Evolutionary conservation across 2,797 vertebrate genomes (phyloP).

Genomic region (Hylomyscus alleni): DNA sequence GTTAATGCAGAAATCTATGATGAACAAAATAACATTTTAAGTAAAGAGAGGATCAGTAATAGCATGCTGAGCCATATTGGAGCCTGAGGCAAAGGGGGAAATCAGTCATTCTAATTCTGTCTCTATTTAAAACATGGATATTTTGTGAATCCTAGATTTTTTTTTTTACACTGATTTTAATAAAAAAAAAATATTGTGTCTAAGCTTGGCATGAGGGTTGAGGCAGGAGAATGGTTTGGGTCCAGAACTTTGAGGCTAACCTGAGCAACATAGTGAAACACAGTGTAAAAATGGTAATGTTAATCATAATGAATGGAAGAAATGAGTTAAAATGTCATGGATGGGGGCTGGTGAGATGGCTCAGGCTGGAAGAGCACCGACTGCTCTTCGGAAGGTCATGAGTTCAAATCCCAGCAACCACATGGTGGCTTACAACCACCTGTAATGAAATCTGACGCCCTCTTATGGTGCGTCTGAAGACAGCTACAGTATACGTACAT

Average conservation of each 20-base stretch:
- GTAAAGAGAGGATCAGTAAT: slow-evolving; percentile 3
- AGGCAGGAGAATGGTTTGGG: neutral
- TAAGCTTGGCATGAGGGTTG: neutral
- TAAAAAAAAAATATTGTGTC: neutral
- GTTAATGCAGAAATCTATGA: slow-evolving; percentile 33
- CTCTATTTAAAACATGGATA: slow-evolving; percentile 18
- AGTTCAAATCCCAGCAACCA: too few relatives aligned
- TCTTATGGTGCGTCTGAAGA: too few relatives aligned
- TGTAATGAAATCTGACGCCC: too few relatives aligned
- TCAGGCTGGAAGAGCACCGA: too few relatives aligned
- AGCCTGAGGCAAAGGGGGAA: neutral
- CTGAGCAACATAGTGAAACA: neutral
- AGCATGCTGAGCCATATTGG: neutral
- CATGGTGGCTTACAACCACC: too few relatives aligned
- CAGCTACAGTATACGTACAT: too few relatives aligned
- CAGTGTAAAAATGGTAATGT: neutral
- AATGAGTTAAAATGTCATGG: slow-evolving; percentile 1
- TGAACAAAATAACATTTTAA: slow-evolving; percentile 57
- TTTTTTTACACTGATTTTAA: neutral
- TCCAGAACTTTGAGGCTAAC: neutral
- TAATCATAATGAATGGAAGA: neutral
- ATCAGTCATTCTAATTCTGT: neutral
- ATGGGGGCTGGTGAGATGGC: too few relatives aligned
- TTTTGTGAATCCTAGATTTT: slow-evolving; percentile 32
- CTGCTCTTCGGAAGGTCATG: too few relatives aligned